These are phyloP conservation scores for Temnothorax longispinosus DNA, from an alignment of 1,140 invertebrate species.

Conservation along the genomic window DNA sequence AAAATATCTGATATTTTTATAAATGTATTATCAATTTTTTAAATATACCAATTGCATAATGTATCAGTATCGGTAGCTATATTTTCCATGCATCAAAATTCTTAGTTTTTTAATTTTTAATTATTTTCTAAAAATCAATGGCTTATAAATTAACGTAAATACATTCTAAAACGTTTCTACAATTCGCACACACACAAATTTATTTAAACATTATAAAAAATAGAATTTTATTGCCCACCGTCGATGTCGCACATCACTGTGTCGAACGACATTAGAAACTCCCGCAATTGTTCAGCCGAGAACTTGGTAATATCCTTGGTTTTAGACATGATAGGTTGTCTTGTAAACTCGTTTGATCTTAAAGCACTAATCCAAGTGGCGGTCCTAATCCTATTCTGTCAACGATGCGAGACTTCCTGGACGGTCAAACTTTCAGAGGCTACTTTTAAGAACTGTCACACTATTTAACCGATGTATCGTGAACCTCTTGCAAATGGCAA, in stretches of 20 bases:
- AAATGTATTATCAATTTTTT: background rate
- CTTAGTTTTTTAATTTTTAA: too few species aligned
- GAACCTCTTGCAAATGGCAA: background rate
- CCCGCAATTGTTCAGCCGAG: conserved; percentile 66
- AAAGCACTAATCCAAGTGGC: background rate
- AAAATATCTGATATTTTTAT: background rate
- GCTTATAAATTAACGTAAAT: background rate
- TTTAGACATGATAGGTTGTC: conserved; percentile 49
- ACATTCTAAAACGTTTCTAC: background rate
- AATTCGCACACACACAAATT: background rate
- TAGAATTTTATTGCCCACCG: conserved; percentile 74
- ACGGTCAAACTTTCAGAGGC: background rate
- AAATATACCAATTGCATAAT: background rate
- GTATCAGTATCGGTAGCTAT: too few species aligned
- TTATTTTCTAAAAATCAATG: too few species aligned
- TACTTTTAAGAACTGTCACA: background rate
- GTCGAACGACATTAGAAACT: conserved; percentile 84
- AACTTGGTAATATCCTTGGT: conserved; percentile 61
- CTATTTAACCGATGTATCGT: background rate
- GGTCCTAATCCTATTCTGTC: background rate
- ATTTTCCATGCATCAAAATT: too few species aligned
- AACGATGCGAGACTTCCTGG: background rate
- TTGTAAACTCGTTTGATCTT: background rate
- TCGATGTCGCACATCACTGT: conserved; percentile 84
- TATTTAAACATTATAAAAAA: background rate